Base-by-base conservation (phyloP, 1,140 invertebrate species). In the Plectrocnemia conspersa region DNA sequence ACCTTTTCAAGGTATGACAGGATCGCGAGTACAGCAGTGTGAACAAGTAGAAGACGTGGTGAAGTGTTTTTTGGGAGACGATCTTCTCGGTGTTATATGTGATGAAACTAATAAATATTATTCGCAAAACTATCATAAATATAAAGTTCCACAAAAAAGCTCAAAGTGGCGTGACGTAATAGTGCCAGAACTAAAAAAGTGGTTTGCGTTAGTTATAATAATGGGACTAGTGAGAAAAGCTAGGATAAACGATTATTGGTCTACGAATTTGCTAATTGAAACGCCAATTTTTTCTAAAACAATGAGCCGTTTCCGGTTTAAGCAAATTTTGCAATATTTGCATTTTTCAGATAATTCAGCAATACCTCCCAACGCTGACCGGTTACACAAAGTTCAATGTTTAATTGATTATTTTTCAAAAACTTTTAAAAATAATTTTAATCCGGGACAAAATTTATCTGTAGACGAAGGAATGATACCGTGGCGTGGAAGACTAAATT, bases 241-340 rank as follows among this genome's bases (percentile, higher is more conserved):
- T 47, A 45, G 15, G 33, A 60, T 57, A 9, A 53, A 58, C 18
- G 58, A 64, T 25, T 65, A 65, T 57, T 65, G 56, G 63, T 61
- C 63, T 13, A 63, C 59, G 5, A 48, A 57, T 42, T 36, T 16
- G 7, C 22, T 48, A 10, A 53, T 57, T 32, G 35, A 64, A 52
- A 63, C 60, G 10, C 60, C 60, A 46, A 53, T 61, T 50, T 64
- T 63, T 57, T 21, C 44, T 2, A 58, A 62, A 59, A 57, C 56
- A 10, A 61, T 63, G 50, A 52, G 46, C 27, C 44, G 61, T n/a
- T 49, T 63, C 29, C 24, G 63, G 33, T 63, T 63, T 42, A 15
- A 44, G 13, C 58, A 61, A 41, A 54, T 61, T 47, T 61, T 54
- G 59, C 47, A 32, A 54, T n/a, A 42, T 5, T 61, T 54, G 59